Conservation (phyloP, 1,140 invertebrate species). For the Acromyrmex charruanus region DNA sequence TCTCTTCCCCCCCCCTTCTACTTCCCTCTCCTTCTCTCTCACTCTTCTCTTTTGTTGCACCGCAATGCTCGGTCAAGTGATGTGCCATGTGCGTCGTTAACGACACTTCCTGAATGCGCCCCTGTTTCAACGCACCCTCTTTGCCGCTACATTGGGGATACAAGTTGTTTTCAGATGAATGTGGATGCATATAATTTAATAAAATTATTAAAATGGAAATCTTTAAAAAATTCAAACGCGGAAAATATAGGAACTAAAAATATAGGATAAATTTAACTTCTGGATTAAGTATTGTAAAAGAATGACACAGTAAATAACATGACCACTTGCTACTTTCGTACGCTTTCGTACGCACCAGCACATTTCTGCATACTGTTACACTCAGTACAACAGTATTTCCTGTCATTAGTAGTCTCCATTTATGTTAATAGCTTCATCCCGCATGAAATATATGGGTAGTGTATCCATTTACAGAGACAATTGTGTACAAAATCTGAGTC, state of each 20-base stretch:
- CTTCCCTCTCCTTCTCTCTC: slow-evolving; percentile 8
- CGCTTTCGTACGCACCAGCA: not conserved
- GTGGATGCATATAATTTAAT: not conserved
- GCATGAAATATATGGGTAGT: not conserved
- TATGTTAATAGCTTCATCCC: not conserved
- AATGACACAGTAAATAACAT: not conserved
- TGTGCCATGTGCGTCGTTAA: slow-evolving; percentile 72
- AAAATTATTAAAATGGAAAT: not conserved
- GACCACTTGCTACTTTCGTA: not conserved
- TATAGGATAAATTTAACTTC: not conserved
- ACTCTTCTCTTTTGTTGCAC: not conserved
- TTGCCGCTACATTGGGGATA: slow-evolving; percentile 11
- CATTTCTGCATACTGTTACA: not conserved
- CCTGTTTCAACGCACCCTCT: slow-evolving; percentile 44
- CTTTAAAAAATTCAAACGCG: not conserved
- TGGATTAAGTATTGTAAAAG: not conserved
- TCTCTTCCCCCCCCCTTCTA: slow-evolving; percentile 29
- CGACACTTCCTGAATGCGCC: slow-evolving; percentile 67
- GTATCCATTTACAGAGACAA: not conserved
- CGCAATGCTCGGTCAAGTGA: slow-evolving; percentile 70
- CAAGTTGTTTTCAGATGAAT: not conserved
- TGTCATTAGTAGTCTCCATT: not conserved
- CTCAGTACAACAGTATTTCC: slow-evolving; percentile 18
- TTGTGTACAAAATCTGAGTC: not conserved
- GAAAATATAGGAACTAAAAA: not conserved